Evolutionary conservation across 2,113 vertebrate genomes (phyloP), one percentile per base, ranked within the genome.

Genomic region (Genyomyrus donnyi): DNA sequence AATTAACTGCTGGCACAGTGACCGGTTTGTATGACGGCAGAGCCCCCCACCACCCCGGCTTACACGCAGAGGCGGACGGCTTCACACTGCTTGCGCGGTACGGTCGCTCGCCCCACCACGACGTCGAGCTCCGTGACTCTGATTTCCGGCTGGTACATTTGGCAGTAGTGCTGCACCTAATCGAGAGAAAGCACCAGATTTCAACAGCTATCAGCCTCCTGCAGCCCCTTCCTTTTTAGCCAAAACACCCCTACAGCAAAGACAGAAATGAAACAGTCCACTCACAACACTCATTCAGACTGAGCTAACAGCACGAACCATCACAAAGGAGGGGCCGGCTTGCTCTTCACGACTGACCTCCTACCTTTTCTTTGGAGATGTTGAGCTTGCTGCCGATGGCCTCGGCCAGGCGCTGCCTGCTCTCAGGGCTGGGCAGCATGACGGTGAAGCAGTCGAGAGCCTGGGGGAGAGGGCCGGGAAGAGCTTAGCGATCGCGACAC

Each of bases 391-490:
- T 97, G 92, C 98, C 98, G 91, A 99, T 99, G 90, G 97, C 91
- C 95, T 98, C 97, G 7, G 98, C 97, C 95, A 98, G 96, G 92
- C 95, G 96, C 84, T 97, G 94, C 85, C 96, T 96, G 92, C 91
- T 97, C 19, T 93, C 94, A 1, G 94, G 94, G 88, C 92, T 95
- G 89, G 98, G 98, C 58, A 98, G 92, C 98, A 99, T 98, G 91
- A 97, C 97, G 89, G 98, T 98, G 94, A 99, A 99, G 94, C 98
- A 99, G 94, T 99, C 98, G 21, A 99, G 92, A 84, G 98, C 98
- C 98, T 99, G 39, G 35, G 31, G 19, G 49, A 46, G 83, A 27
- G 87, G 5, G 27, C 39, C 86, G 0, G 48, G 35, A 17, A 3
- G 5, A 83, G 85, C 46, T 21, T 17, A 46, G 9, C 42, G 17